Conservation (phyloP, 2,113 vertebrate species). For the Empidonax traillii region DNA sequence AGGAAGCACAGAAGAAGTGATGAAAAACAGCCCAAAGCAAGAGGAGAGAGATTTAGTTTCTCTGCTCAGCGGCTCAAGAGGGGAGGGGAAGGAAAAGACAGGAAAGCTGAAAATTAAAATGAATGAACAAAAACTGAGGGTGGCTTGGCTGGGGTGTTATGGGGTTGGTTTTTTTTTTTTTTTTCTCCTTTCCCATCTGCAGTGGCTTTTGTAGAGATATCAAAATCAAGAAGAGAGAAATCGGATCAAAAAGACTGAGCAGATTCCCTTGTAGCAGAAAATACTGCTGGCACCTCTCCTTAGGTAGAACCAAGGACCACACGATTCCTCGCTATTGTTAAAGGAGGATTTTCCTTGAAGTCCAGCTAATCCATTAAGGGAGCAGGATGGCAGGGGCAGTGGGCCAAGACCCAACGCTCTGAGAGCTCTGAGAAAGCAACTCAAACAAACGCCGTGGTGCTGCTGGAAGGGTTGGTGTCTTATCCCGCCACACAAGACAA, state of each 20-base stretch:
- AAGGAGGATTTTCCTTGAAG: conserved; percentile 51
- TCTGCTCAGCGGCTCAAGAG: background rate
- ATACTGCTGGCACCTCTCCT: conserved; percentile 21
- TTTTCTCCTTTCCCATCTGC: background rate
- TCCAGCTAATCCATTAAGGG: conserved; percentile 44
- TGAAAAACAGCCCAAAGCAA: conserved; percentile 62
- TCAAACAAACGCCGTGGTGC: background rate
- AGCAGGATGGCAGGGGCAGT: background rate
- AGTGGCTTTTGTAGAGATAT: conserved; percentile 6
- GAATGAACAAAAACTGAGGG: background rate
- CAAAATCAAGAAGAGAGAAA: conserved; percentile 42
- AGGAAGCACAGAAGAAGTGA: conserved; percentile 47
- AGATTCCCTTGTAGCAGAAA: background rate
- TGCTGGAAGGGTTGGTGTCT: background rate
- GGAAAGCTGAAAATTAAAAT: background rate
- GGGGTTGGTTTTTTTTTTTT: background rate
- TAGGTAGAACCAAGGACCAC: background rate
- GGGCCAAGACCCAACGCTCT: background rate
- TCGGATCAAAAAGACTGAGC: conserved; percentile 23
- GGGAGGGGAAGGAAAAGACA: background rate
- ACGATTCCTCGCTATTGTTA: background rate
- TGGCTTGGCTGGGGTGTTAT: background rate
- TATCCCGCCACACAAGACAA: background rate
- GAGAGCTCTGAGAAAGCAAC: background rate
- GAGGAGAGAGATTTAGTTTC: conserved; percentile 26